These are phyloP conservation scores for Tubulanus polymorphus DNA, from an alignment of 2,888 invertebrate species.

Conservation along the genomic window DNA sequence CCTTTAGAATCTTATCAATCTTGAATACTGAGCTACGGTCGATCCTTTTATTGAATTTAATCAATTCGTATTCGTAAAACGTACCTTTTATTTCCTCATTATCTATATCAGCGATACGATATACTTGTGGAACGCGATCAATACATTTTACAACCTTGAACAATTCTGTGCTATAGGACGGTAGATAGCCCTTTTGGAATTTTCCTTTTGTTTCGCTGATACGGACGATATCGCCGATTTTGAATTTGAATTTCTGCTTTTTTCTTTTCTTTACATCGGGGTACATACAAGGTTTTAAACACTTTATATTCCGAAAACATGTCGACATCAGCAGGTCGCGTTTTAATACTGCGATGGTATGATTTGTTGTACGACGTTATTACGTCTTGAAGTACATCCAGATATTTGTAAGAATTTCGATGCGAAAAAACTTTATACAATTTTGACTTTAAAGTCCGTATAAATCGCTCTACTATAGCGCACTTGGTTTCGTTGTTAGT, in stretches of 20 bases:
- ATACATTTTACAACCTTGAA: background rate
- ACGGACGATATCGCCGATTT: background rate
- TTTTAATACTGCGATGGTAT: background rate
- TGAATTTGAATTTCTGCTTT: background rate
- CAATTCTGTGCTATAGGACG: background rate
- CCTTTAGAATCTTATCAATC: background rate
- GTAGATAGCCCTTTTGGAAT: background rate
- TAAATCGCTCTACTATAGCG: background rate
- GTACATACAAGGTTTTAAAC: no score
- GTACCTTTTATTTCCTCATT: background rate
- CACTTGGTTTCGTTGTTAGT: background rate
- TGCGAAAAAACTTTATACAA: background rate
- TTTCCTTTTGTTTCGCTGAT: background rate
- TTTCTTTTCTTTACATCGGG: no score
- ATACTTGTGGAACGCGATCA: background rate
- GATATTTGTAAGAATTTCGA: background rate
- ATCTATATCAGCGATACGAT: background rate
- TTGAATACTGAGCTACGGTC: background rate
- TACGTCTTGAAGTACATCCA: background rate
- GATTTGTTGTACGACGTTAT: background rate
- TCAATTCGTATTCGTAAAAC: background rate
- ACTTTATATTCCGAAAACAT: no score
- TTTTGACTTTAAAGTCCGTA: background rate
- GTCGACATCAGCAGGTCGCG: slow-evolving; percentile 1
- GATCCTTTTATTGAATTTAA: background rate